phyloP scores from a whole-genome alignment of 2,113 vertebrate species.

The Trochalopteron elliotii region DNA sequence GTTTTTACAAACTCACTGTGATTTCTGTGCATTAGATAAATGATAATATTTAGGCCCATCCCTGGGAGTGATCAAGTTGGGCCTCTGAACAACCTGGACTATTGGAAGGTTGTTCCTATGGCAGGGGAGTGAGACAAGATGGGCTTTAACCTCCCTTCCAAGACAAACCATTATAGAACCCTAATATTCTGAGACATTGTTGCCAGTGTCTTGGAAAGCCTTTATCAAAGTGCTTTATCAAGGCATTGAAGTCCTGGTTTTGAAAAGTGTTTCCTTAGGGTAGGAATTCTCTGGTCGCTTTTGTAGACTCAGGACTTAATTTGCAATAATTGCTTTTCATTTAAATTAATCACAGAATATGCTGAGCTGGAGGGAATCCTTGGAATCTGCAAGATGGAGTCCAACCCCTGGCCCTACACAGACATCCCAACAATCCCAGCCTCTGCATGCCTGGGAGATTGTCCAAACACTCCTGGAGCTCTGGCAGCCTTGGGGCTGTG shows the following conservation, averaged over 20 bases:
- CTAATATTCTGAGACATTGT: not conserved
- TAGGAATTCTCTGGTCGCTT: not conserved
- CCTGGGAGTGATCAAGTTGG: not conserved
- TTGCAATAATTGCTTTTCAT: not conserved
- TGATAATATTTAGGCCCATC: not conserved
- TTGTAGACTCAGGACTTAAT: not conserved
- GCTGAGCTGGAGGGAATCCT: not conserved
- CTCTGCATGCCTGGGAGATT: accelerated
- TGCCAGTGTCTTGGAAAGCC: not conserved
- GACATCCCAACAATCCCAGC: not conserved
- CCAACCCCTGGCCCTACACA: too few species aligned
- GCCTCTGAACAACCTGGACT: not conserved
- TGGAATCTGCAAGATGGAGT: not conserved
- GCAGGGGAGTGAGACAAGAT: not conserved
- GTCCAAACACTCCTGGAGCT: not conserved
- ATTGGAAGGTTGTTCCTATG: not conserved
- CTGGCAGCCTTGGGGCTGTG: not conserved
- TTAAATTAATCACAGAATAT: not conserved
- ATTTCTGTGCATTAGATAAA: not conserved
- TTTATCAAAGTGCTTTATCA: not conserved
- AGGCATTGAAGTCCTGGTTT: not conserved
- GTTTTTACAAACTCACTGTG: not conserved
- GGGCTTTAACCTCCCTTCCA: not conserved
- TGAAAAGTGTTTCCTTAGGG: not conserved
- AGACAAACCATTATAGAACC: not conserved